Evolutionary conservation across 2,113 vertebrate species (phyloP).

Genomic region (Nannobrachium achirus): DNA sequence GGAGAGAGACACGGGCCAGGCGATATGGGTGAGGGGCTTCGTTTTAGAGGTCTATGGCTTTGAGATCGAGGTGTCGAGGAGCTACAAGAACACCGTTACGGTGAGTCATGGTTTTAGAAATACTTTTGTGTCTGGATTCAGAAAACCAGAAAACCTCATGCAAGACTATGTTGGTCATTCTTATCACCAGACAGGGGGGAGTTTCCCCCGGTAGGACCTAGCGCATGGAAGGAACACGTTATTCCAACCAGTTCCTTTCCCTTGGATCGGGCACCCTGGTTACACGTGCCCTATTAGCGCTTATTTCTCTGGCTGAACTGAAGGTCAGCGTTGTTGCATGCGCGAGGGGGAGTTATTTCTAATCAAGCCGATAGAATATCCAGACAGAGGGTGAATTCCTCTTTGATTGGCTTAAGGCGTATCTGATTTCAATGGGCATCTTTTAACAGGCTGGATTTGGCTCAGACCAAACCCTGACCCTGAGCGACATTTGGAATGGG

Average conservation of each 20-base stretch:
- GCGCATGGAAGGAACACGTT: too few species aligned
- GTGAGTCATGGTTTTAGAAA: constrained; percentile 72
- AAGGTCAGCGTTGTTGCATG: constrained; percentile 63
- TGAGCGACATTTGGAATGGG: constrained; percentile 78
- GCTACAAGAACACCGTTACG: constrained; percentile 93
- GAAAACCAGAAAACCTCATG: too few species aligned
- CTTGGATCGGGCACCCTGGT: too few species aligned
- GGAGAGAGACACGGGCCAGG: constrained; percentile 91
- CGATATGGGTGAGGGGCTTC: constrained; percentile 94
- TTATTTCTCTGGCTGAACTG: constrained; percentile 23
- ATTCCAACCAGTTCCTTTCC: too few species aligned
- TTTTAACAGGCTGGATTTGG: constrained; percentile 76
- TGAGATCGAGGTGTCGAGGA: constrained; percentile 88
- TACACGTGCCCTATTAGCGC: neutral
- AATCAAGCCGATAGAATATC: constrained; percentile 74
- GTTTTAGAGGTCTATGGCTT: constrained; percentile 89
- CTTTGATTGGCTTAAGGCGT: constrained; percentile 75
- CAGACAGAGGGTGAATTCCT: constrained; percentile 64
- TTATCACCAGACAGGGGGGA: too few species aligned
- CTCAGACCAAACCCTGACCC: constrained; percentile 64
- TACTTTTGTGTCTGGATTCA: neutral
- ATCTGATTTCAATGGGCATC: constrained; percentile 78
- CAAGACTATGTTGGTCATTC: too few species aligned
- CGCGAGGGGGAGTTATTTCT: constrained; percentile 69
- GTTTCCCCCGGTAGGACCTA: too few species aligned